These are phyloP conservation scores for Cryptocephalus moraei DNA, from an alignment of 2,888 invertebrate species.

Conservation along the genomic window DNA sequence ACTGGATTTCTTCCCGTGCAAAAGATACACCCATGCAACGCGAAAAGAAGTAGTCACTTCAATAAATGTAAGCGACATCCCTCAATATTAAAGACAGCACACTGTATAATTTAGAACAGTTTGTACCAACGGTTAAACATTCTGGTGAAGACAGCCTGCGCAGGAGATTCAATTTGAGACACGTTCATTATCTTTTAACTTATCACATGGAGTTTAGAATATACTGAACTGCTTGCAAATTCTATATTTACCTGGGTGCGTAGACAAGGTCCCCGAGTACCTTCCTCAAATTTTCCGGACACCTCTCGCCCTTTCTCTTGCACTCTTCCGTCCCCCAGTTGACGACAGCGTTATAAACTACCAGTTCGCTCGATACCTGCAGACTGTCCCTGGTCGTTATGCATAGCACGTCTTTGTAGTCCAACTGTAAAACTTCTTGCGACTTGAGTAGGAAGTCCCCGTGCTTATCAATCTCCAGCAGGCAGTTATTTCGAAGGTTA, in stretches of 20 bases:
- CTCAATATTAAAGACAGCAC: too few species aligned
- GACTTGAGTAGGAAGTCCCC: constrained; percentile 46
- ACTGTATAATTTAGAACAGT: too few species aligned
- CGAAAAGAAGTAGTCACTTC: too few species aligned
- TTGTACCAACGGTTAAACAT: too few species aligned
- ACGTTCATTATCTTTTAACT: too few species aligned
- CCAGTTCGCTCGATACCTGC: constrained; percentile 49
- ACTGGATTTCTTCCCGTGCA: too few species aligned
- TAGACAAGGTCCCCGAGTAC: constrained; percentile 37
- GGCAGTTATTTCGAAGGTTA: constrained; percentile 55
- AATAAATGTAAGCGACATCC: too few species aligned
- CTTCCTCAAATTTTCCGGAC: constrained; percentile 43
- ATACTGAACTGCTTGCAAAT: background rate
- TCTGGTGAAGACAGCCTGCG: too few species aligned
- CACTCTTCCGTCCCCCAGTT: constrained; percentile 51
- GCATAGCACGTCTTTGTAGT: constrained; percentile 51
- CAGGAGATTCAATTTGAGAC: too few species aligned
- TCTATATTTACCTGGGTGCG: constrained; percentile 26
- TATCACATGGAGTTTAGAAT: too few species aligned
- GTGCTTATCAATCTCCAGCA: constrained; percentile 50
- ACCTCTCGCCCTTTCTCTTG: constrained; percentile 41
- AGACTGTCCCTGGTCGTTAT: constrained; percentile 60
- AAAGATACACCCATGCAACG: too few species aligned
- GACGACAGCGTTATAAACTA: constrained; percentile 52
- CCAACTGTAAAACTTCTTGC: constrained; percentile 51